Conservation (phyloP, 2,113 vertebrate species). For the Ameiurus melas region DNA sequence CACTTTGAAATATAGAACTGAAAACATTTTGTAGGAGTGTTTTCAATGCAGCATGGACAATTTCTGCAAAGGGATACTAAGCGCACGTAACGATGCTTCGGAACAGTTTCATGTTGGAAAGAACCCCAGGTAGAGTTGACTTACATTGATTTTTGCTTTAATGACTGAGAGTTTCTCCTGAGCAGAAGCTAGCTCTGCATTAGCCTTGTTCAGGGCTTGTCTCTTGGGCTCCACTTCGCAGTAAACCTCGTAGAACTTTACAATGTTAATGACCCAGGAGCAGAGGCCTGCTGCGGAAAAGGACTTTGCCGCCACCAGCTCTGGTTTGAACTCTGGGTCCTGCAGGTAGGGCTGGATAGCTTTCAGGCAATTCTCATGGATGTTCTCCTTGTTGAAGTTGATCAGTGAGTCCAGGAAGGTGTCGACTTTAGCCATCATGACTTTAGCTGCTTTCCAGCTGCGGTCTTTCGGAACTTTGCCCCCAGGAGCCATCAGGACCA, state of each 20-base stretch:
- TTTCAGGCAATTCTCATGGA: slow-evolving; percentile 88
- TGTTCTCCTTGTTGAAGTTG: slow-evolving; percentile 90
- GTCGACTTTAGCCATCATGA: slow-evolving; percentile 88
- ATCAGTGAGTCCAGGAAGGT: slow-evolving; percentile 86
- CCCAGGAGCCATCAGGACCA: slow-evolving; percentile 83
- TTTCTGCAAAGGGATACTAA: background rate
- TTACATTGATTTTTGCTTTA: slow-evolving; percentile 88
- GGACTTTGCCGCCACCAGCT: slow-evolving; percentile 86
- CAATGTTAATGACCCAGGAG: slow-evolving; percentile 94
- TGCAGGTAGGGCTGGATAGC: slow-evolving; percentile 88
- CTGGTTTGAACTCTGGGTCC: slow-evolving; percentile 85
- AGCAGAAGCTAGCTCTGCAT: slow-evolving; percentile 80
- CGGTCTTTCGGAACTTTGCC: slow-evolving; percentile 89
- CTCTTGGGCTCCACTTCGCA: slow-evolving; percentile 94
- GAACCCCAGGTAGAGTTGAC: slow-evolving; percentile 50
- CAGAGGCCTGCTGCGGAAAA: slow-evolving; percentile 86
- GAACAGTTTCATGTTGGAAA: background rate
- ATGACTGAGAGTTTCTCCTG: slow-evolving; percentile 85
- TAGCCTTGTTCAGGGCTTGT: slow-evolving; percentile 84
- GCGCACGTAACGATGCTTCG: background rate
- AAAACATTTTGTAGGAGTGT: background rate
- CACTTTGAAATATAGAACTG: slow-evolving; percentile 47
- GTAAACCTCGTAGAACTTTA: slow-evolving; percentile 83
- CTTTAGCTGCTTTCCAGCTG: slow-evolving; percentile 91
- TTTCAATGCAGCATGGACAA: background rate